Evolutionary conservation across 64 coral and sea anemone genomes (phyloP), one percentile per base, ranked within the genome.

Genomic region (Actinia equina): DNA sequence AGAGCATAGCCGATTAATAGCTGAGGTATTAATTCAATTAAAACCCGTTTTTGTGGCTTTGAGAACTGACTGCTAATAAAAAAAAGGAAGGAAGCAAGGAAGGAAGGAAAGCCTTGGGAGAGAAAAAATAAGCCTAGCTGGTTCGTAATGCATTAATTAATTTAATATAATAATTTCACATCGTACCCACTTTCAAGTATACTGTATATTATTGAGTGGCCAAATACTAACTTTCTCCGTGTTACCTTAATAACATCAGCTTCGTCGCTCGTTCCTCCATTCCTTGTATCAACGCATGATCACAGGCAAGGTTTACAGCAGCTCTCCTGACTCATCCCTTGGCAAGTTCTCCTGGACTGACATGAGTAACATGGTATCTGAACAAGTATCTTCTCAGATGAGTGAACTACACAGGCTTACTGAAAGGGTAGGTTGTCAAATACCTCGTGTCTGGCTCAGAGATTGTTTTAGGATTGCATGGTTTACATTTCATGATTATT

Each of bases 261-360:
- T 53, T 51, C 90, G 91, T 15, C 82, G 91, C 44, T 90, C 86
- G 62, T 99, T 95, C 67, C 91, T 99, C 56, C 97, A 99, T 71
- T 92, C 97, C 19, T 64, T 99, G 19, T 99, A 99, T 45, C 97
- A 99, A 77, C 93, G 97, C 43, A 92, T 99, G 85, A 86, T 99
- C 44, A 95, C 97, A 5, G 97, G 97, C 57, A 94, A 99, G 43
- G 91, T 95, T 37, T 99, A 95, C 65, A 67, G 86, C 88, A 93
- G 27, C 58, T 94, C 89, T 52, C 87, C 85, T 59, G 89, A 93
- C 67, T 89, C 91, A 37, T 84, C 85, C 41, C 85, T 93, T 60
- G 78, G 74, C 55, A 95, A 86, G 49, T 99, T 89, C 56, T 91
- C 97, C 27, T 99, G 93, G 97, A 88, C 91, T 13, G 97, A 99